These are phyloP conservation scores for Urocynchramus pylzowi DNA, from an alignment of 2,113 vertebrate species.

Conservation along the genomic window DNA sequence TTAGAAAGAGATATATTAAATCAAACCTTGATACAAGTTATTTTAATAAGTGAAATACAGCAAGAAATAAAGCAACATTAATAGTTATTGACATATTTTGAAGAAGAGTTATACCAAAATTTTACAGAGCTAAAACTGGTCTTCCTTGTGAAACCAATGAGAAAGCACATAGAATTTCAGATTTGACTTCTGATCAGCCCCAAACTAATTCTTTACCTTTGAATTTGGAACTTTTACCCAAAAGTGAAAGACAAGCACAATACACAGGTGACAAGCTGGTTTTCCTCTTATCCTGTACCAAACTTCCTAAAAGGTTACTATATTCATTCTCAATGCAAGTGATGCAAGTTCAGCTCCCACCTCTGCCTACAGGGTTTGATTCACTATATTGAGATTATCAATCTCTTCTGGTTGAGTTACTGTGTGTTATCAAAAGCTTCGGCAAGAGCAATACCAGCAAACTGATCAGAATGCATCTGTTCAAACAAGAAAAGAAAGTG, in stretches of 20 bases:
- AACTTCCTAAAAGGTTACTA: background rate
- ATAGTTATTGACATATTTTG: background rate
- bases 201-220: background rate
- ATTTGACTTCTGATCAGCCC: background rate
- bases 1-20: background rate
- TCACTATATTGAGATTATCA: background rate
- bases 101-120: background rate
- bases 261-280: background rate
- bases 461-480: background rate
- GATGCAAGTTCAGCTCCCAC: background rate
- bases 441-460: background rate
- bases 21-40: rapidly evolving
- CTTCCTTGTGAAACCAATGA: background rate
- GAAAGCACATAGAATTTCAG: background rate
- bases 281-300: background rate
- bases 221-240: background rate
- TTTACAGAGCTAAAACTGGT: background rate
- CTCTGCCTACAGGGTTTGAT: background rate
- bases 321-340: background rate
- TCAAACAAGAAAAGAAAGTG: background rate
- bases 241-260: background rate
- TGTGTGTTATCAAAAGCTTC: background rate
- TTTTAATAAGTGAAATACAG: background rate
- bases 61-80: background rate
- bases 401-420: background rate